These are phyloP conservation scores for Perca fluviatilis DNA, from an alignment of 2,113 vertebrate genomes.

Conservation along the genomic window DNA sequence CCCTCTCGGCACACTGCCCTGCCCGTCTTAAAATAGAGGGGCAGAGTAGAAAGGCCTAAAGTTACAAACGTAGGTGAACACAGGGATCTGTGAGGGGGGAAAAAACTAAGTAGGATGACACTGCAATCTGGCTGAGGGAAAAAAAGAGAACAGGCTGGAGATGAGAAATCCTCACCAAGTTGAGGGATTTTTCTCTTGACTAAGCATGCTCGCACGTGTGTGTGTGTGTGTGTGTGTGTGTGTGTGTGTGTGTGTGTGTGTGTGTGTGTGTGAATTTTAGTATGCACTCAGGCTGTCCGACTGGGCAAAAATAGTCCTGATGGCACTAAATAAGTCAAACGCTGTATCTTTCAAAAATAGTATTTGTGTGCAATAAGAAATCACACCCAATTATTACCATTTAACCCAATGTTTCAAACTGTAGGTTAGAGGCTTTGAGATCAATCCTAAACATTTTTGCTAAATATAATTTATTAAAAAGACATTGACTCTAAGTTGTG, in stretches of 20 bases:
- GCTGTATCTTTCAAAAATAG: constrained; percentile 30
- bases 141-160: constrained; percentile 21
- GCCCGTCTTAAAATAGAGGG: constrained; percentile 75
- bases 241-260: constrained; percentile 6
- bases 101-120: constrained; percentile 55
- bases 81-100: constrained; percentile 12
- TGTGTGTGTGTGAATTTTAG: constrained; percentile 16
- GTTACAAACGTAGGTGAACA: constrained; percentile 68
- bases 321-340: constrained; percentile 58
- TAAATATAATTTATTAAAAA: neutral
- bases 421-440: neutral
- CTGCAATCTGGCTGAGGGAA: constrained; percentile 47
- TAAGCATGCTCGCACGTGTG: constrained; percentile 45
- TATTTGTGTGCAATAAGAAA: neutral
- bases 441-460: neutral
- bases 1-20: constrained; percentile 65
- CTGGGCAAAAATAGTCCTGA: constrained; percentile 60
- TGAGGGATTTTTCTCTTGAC: constrained; percentile 69
- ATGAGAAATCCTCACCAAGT: constrained; percentile 65
- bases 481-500: neutral
- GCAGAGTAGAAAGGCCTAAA: constrained; percentile 63
- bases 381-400: neutral
- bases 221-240: constrained; percentile 23
- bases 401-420: constrained; percentile 4
- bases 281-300: constrained; percentile 15